Base-by-base conservation (phyloP, 2,113 vertebrate species). In the Sterrhoptilus dennistouni region DNA sequence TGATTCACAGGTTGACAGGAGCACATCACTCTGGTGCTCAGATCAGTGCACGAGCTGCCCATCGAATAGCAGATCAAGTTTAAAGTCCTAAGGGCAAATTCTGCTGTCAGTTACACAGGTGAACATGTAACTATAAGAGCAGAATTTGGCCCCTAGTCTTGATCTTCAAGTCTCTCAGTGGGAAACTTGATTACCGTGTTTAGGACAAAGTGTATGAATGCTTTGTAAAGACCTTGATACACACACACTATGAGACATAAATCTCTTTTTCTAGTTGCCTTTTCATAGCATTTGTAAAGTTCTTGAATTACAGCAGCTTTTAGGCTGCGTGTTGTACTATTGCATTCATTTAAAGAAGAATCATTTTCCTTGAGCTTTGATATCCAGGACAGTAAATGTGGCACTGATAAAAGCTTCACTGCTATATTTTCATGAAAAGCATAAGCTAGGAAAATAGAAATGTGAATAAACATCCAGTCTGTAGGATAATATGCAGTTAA, bases 41-140 rank as follows among this genome's bases (percentile, higher is more conserved):
- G 97, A 97, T 97, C 94, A 96, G 95, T 83, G 92, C 95, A 91
- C 3, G 60, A 95, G 82, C 93, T 96, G 96, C 90, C 96, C 97
- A 95, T 96, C 72, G 91, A 97, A 94, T 80, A 96, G 94, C 79
- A 96, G 96, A 96, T 97, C 95, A 96, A 97, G 94, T 97, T 96
- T 94, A 95, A 94, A 97, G 96, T 97, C 95, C 97, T 97, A 96
- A 96, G 95, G 97, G 97, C 95, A 97, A 96, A 94, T 96, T 95
- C 96, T 97, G 89, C 95, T 97, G 95, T 97, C 97, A 97, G 92
- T 94, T 96, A 97, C 96, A 96, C 94, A 97, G 97, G 97, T 97
- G 97, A 97, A 96, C 90, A 94, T 96, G 93, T 90, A 97, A 87
- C 92, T 91, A n/a, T 93, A 92, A 96, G 93, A 96, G 89, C 79